These are phyloP conservation scores for Ectemnius cavifrons DNA, from an alignment of 2,888 invertebrate genomes.

Conservation along the genomic window DNA sequence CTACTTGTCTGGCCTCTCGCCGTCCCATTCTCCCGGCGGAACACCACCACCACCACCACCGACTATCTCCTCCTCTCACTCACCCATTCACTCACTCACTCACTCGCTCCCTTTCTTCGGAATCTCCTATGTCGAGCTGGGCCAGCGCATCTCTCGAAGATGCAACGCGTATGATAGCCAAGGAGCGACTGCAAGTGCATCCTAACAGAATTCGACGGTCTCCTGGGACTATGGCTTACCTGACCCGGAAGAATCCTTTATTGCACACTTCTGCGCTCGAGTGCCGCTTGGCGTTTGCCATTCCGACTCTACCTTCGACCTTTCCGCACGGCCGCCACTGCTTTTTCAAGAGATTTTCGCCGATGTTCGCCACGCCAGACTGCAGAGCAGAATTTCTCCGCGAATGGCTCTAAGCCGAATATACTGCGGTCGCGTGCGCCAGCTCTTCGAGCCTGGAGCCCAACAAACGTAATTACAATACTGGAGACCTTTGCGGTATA, in stretches of 20 bases:
- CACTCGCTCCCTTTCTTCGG: slow-evolving; percentile 24
- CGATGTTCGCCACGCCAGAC: neutral
- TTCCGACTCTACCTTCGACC: neutral
- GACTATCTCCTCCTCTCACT: too few relatives aligned
- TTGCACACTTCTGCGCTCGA: neutral
- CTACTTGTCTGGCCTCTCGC: slow-evolving; percentile 22
- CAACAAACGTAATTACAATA: too few relatives aligned
- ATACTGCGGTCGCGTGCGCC: too few relatives aligned
- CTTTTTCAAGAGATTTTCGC: neutral
- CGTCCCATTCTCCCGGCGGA: slow-evolving; percentile 17
- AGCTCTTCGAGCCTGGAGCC: too few relatives aligned
- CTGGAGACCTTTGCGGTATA: too few relatives aligned
- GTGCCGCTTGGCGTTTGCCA: slow-evolving; percentile 1
- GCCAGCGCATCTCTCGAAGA: slow-evolving; percentile 64
- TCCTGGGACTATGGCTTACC: neutral
- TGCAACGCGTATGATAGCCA: slow-evolving; percentile 56
- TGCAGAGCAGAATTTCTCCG: neutral
- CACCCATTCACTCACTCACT: slow-evolving; percentile 4
- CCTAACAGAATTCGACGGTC: neutral
- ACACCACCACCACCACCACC: too few relatives aligned
- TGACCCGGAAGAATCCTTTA: slow-evolving; percentile 6
- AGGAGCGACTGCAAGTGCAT: slow-evolving; percentile 36
- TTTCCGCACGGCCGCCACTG: neutral
- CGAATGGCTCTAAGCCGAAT: too few relatives aligned
- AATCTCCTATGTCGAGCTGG: slow-evolving; percentile 18